Evolutionary conservation across 2,888 invertebrate species (phyloP).

Genomic region (Lasioglossum vierecki): DNA sequence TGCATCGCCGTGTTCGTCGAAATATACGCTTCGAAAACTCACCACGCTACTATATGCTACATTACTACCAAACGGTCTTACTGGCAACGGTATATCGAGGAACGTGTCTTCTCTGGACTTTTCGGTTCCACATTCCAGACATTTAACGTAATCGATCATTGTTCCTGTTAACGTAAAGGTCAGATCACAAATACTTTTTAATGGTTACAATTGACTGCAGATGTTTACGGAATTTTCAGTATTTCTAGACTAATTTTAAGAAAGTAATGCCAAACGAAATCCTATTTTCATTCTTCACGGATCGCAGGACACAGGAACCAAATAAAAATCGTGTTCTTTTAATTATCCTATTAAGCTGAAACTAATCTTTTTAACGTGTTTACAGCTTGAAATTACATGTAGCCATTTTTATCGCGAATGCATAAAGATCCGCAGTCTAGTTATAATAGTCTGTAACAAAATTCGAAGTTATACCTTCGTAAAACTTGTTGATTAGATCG

Average conservation of each 20-base stretch:
- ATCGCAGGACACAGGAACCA: too few species aligned
- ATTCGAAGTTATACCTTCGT: constrained; percentile 85
- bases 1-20: constrained; percentile 6
- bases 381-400: too few species aligned
- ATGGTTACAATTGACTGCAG: not conserved
- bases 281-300: too few species aligned
- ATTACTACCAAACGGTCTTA: constrained; percentile 91
- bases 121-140: constrained; percentile 93
- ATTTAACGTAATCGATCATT: constrained; percentile 95
- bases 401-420: too few species aligned
- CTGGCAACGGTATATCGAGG: constrained; percentile 93
- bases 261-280: too few species aligned
- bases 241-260: too few species aligned
- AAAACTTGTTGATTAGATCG: constrained; percentile 92
- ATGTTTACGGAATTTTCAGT: too few species aligned
- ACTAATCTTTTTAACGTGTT: too few species aligned
- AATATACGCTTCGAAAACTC: constrained; percentile 71
- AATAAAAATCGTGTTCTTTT: too few species aligned
- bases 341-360: too few species aligned
- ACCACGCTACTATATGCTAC: constrained; percentile 91
- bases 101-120: constrained; percentile 93
- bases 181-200: constrained; percentile 36
- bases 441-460: not conserved
- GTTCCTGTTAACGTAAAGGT: constrained; percentile 84
- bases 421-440: not conserved